Evolutionary conservation across 2,888 invertebrate genomes (phyloP), one percentile per base, ranked within the genome.

Genomic region (Megalurothrips usitatus): DNA sequence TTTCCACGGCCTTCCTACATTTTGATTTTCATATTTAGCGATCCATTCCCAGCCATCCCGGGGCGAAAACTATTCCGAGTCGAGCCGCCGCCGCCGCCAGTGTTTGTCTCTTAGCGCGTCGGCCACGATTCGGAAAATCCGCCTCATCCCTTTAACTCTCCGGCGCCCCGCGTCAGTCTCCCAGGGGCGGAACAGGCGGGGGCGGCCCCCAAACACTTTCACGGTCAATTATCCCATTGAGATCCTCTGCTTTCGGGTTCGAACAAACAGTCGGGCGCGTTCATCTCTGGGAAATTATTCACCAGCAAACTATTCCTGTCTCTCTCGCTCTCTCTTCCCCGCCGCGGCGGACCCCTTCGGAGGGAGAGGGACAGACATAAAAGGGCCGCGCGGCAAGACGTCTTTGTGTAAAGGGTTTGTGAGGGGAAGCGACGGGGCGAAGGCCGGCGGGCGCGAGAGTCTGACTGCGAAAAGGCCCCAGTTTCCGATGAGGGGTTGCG

Each of bases 181-280:
- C 34, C 34, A 4, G 34, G 34, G 34, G 34, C 58, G 17, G n/a
- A 58, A 58, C 19, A 17, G n/a, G 58, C 14, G 17, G n/a, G 17
- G 17, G 58, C 58, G 58, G 68, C 68, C 26, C 68, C 26, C 68
- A 75, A 75, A 75, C 68, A 75, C 23, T 23, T 75, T 75, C 68
- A 75, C 68, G 68, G 68, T 75, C 68, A 75, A 75, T 75, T 75
- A 75, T 75, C 68, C 68, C 26, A 75, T 75, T 75, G 68, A 75
- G 23, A 75, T 8, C 26, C 68, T n/a, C n/a, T n/a, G n/a, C 68
- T 26, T 6, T 23, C 26, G 23, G 23, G 68, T 12, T n/a, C 23
- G 26, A 75, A 26, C 68, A 75, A 75, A 75, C 68, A 75, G 23
- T 12, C 68, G 9, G 68, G n/a, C 68, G n/a, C n/a, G 58, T 58